Base-by-base conservation (phyloP, 2,888 invertebrate genomes). In the Danaus chrysippus region DNA sequence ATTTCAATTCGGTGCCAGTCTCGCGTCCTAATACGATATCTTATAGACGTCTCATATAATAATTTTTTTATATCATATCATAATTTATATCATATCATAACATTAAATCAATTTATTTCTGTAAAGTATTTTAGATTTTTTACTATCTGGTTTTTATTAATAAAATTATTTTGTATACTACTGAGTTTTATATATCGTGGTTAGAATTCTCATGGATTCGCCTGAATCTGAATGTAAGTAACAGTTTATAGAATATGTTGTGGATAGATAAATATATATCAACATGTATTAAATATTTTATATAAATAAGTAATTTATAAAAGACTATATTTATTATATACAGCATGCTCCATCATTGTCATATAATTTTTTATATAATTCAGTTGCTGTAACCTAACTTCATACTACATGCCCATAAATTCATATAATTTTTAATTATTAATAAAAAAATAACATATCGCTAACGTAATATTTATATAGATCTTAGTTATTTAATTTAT, bases 1-100 rank as follows among this genome's bases (percentile, higher is more conserved):
- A 87, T 87, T 86, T 85, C 83, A 85, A 86, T 79, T 71, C 66
- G 79, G 68, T 79, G 78, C 81, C 80, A 71, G 55, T 72, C 73
- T 67, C 73, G 65, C 66, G 70, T 75, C 73, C 75, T 76, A 78
- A 74, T 74, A 64, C 67, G 63, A 60, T 71, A 17, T 49, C 17
- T 17, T 49, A 17, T 49, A 10, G 13, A 46, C 46, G 46, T 46
- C 17, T 49, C 49, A 17, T 17, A 49, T 17, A 49, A 17, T 17
- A 17, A 11, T 17, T 49, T 10, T 17, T 13, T 17, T 49, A 17
- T 17, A 46, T 13, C 10, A 46, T n/a, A n/a, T 46, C 15, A 46
- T 46, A 46, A 46, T n/a, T n/a, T n/a, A n/a, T n/a, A 15, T 13
- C n/a, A 15, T 46, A 46, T 46, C 46, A 15, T 49, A 49, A 13